Percentiles rank a stretch among this genome's conserved stretches.
These are phyloP conservation scores for Takifugu flavidus DNA, from an alignment of 2,113 vertebrate species.

Conservation along the genomic window DNA sequence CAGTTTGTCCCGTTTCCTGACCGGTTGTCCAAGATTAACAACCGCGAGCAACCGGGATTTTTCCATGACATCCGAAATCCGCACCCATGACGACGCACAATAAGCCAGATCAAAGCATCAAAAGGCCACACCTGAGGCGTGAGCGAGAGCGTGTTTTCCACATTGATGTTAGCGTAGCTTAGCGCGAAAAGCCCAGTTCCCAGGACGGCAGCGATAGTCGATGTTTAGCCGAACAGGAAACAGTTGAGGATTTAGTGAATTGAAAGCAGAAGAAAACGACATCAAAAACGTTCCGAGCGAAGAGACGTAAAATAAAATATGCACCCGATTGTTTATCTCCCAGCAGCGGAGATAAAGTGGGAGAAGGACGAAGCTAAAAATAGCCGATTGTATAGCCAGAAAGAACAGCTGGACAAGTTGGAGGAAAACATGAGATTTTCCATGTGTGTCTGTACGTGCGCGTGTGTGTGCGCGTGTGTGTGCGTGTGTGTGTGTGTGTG, in stretches of 20 bases:
- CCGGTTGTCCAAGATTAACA: not conserved
- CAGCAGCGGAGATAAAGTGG: slow-evolving; percentile 2
- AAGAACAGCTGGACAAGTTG: slow-evolving; percentile 42
- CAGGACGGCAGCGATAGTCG: not conserved
- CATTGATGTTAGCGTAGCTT: not conserved
- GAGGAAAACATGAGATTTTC: slow-evolving; percentile 7
- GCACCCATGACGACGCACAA: not conserved
- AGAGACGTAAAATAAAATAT: not conserved
- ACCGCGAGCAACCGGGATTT: slow-evolving; percentile 7
- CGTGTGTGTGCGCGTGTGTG: slow-evolving; percentile 27
- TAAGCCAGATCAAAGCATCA: slow-evolving; percentile 12
- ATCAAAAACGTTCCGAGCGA: not conserved
- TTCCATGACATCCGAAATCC: slow-evolving; percentile 9
- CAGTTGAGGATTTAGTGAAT: no score
- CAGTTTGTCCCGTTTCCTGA: not conserved
- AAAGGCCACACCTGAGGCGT: not conserved
- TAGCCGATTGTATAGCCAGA: slow-evolving; percentile 56
- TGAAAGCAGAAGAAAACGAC: not conserved
- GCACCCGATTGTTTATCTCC: slow-evolving; percentile 47
- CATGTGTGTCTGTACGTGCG: slow-evolving; percentile 17
- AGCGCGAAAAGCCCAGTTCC: not conserved
- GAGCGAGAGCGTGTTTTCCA: not conserved
- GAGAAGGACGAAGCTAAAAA: slow-evolving; percentile 63
- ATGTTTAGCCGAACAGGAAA: no score
- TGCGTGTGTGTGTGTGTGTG: slow-evolving; percentile 6